Evolutionary conservation across 2,797 vertebrate genomes (phyloP).

Genomic region (Gymnoscopelus braueri): DNA sequence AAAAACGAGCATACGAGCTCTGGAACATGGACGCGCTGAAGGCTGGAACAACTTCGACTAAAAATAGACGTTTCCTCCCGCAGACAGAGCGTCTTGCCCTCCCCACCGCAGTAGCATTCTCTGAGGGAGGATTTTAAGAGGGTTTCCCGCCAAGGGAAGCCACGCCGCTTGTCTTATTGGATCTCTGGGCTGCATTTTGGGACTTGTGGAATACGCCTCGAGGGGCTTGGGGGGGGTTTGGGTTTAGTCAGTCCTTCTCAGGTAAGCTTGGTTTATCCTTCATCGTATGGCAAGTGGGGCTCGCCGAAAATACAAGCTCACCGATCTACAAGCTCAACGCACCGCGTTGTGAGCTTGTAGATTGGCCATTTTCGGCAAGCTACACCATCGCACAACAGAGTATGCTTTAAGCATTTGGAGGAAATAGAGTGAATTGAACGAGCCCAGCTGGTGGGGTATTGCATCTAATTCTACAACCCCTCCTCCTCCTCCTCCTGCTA

Average conservation of each 20-base stretch:
- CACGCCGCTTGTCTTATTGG: slow-evolving; percentile 31
- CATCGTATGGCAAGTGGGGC: too few species aligned
- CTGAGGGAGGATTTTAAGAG: slow-evolving; percentile 38
- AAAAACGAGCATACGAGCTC: slow-evolving; percentile 50
- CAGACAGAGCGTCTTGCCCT: slow-evolving; percentile 49
- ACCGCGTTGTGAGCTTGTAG: too few species aligned
- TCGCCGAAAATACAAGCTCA: too few species aligned
- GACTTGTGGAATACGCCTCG: slow-evolving; percentile 32
- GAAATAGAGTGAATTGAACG: slow-evolving; percentile 10
- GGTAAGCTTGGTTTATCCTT: background rate
- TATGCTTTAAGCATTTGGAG: background rate
- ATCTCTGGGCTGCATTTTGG: slow-evolving; percentile 44
- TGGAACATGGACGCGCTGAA: slow-evolving; percentile 52
- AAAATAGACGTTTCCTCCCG: slow-evolving; percentile 63
- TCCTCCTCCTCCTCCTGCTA: background rate
- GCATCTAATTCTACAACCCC: background rate
- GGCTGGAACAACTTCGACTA: slow-evolving; percentile 60
- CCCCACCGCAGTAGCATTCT: slow-evolving; percentile 46
- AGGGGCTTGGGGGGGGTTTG: background rate
- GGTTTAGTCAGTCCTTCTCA: slow-evolving; percentile 7
- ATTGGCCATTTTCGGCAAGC: too few species aligned
- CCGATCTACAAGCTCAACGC: too few species aligned
- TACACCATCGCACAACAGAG: too few species aligned
- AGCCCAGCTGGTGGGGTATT: background rate
- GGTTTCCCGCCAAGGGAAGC: slow-evolving; percentile 46